Percentiles rank a stretch among this genome's conserved stretches.
Evolutionary conservation across 2,113 vertebrate genomes (phyloP).

Genomic region (Orthonyx spaldingii): DNA sequence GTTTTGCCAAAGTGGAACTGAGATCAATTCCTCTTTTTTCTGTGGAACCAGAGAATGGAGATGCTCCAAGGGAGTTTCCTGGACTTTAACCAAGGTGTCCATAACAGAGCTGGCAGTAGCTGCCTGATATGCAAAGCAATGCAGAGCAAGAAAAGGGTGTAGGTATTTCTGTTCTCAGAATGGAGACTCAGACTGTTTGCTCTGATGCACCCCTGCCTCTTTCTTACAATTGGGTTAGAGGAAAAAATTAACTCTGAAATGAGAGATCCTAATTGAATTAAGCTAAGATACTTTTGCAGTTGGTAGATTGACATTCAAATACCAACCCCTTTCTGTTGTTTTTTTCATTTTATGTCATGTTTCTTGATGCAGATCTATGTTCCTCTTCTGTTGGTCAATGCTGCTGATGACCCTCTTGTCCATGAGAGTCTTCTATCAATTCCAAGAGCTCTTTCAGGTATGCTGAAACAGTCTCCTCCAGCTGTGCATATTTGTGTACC

Average conservation of each 20-base stretch:
- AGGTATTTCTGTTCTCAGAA: background rate
- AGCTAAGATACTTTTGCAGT: background rate
- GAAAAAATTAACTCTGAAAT: background rate
- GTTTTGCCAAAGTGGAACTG: background rate
- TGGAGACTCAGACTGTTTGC: background rate
- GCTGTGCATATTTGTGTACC: background rate
- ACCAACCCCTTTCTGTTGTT: accelerated
- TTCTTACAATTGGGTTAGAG: background rate
- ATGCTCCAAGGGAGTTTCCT: background rate
- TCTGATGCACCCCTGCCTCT: background rate
- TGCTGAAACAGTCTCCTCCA: background rate
- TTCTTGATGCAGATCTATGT: conserved; percentile 82
- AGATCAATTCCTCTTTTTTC: background rate
- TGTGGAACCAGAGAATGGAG: background rate
- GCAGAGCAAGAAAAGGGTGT: background rate
- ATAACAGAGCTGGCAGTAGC: background rate
- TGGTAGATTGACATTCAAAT: background rate
- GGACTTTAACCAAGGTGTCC: background rate
- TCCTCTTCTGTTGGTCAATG: conserved; percentile 93
- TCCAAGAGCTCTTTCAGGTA: conserved; percentile 93
- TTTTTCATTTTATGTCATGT: background rate
- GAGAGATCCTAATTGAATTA: background rate
- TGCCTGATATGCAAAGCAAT: background rate
- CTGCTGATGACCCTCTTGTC: conserved; percentile 92
- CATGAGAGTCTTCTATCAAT: conserved; percentile 93